phyloP scores from a whole-genome alignment of 2,888 invertebrate species.

The Patella caerulea region DNA sequence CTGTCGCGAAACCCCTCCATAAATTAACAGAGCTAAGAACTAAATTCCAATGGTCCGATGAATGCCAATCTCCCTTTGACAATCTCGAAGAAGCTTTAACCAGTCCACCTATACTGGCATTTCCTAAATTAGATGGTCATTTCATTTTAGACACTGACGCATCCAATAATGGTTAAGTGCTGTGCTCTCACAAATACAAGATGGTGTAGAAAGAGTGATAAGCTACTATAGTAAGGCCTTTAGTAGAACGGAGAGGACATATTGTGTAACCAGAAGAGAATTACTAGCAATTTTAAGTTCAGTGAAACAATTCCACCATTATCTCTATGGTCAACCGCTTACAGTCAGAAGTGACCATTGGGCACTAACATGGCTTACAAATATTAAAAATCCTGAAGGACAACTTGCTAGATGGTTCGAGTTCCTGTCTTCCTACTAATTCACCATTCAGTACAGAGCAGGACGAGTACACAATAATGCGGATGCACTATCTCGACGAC shows the following conservation, averaged over 20 bases:
- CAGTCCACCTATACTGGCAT: slow-evolving; percentile 6
- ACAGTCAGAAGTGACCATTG: slow-evolving; percentile 37
- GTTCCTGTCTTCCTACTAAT: slow-evolving; percentile 19
- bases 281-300: slow-evolving; percentile 20
- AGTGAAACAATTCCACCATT: slow-evolving; percentile 30
- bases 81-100: not conserved
- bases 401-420: slow-evolving; percentile 29
- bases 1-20: not conserved
- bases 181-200: not conserved
- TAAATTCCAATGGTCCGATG: not conserved
- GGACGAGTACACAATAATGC: slow-evolving; percentile 26
- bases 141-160: slow-evolving; percentile 2
- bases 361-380: slow-evolving; percentile 19
- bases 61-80: not conserved
- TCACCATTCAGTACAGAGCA: slow-evolving; percentile 18
- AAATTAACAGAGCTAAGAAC: not conserved
- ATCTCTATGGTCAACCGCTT: slow-evolving; percentile 34
- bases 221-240: too few relatives aligned
- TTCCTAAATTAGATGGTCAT: not conserved
- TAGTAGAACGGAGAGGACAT: too few relatives aligned
- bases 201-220: too few relatives aligned
- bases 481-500: slow-evolving; percentile 19
- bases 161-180: not conserved
- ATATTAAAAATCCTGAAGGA: slow-evolving; percentile 25
- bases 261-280: too few relatives aligned